Base-by-base conservation (phyloP, 2,113 vertebrate species). In the Platysternon megacephalum region DNA sequence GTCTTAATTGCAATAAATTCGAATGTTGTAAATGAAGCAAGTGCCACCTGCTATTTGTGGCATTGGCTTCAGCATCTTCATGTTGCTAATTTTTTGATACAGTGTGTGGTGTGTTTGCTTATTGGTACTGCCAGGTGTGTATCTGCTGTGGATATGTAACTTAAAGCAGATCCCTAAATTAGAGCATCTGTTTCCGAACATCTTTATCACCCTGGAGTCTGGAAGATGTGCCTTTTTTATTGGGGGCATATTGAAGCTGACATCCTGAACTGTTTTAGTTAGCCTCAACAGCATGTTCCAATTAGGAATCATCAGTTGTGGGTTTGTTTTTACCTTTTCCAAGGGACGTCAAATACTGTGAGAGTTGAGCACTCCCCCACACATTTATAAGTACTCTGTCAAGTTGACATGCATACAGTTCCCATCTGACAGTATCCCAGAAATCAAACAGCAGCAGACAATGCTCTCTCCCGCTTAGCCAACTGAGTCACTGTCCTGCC, bases 1-100 rank as follows among this genome's bases (percentile, higher is more conserved):
- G 92, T 86, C 92, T 97, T 94, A 95, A 93, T 95, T 94, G 93
- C 94, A 92, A 93, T 85, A 2, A 82, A 89, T 95, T 80, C 87
- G 89, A 85, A 44, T 90, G 11, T 46, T 28, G 86, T 89, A 95
- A 90, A 79, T n/a, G 52, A 91, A 90, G 94, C 93, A 14, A 93
- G 78, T 86, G 89, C 92, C 93, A 90, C 88, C 44, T 28, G 83
- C 88, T 92, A 84, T 86, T 90, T 86, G 90, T 19, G 2, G 90
- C 87, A 16, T 14, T 91, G 87, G 74, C 90, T 91, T 90, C 72
- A 82, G 91, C 92, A 92, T 79, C 91, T 92, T 80, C 21, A 0
- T 61, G 52, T 80, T 93, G 87, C 65, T 84, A 0, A 2, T n/a
- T 80, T 79, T 83, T 85, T 91, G 94, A n/a, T 89, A 88, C 92